Evolutionary conservation across 2,797 vertebrate species (phyloP).

Genomic region (Trachurus trachurus): DNA sequence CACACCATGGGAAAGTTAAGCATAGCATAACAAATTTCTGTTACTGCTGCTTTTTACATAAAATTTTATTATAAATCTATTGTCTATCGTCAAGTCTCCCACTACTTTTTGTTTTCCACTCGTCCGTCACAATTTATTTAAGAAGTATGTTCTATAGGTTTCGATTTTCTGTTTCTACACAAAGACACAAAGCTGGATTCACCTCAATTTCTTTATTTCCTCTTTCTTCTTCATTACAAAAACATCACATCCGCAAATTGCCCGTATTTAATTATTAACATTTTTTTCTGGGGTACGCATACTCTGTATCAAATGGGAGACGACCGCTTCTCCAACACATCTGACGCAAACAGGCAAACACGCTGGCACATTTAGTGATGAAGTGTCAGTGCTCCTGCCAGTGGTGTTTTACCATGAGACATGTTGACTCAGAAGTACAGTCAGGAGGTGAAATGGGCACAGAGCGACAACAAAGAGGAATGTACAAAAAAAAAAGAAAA

Average conservation of each 20-base stretch:
- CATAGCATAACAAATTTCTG: no score
- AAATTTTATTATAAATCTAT: no score
- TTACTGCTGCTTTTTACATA: no score
- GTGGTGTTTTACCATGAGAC: constrained; percentile 32
- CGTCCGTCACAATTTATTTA: background rate
- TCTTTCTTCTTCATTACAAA: constrained; percentile 80
- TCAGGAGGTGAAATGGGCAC: constrained; percentile 47
- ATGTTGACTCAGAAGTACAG: constrained; percentile 15
- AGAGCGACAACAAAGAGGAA: constrained; percentile 66
- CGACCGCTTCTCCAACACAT: background rate
- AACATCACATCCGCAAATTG: constrained; percentile 61
- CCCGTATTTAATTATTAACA: constrained; percentile 41
- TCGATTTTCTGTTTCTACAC: background rate
- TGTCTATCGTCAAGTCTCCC: background rate
- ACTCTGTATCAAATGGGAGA: constrained; percentile 56
- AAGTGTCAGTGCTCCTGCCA: constrained; percentile 51
- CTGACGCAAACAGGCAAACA: constrained; percentile 38
- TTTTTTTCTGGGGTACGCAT: constrained; percentile 19
- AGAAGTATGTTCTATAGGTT: background rate
- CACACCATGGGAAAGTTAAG: no score
- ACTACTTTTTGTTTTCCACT: background rate
- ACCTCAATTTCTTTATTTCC: constrained; percentile 77
- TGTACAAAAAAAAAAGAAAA: constrained; percentile 68
- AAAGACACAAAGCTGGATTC: constrained; percentile 21
- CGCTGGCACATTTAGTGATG: constrained; percentile 23